A percentile compares a stretch with the other conserved stretches of the same genome.
phyloP scores from a whole-genome alignment of 2,797 vertebrate genomes.

The Chanos chanos region DNA sequence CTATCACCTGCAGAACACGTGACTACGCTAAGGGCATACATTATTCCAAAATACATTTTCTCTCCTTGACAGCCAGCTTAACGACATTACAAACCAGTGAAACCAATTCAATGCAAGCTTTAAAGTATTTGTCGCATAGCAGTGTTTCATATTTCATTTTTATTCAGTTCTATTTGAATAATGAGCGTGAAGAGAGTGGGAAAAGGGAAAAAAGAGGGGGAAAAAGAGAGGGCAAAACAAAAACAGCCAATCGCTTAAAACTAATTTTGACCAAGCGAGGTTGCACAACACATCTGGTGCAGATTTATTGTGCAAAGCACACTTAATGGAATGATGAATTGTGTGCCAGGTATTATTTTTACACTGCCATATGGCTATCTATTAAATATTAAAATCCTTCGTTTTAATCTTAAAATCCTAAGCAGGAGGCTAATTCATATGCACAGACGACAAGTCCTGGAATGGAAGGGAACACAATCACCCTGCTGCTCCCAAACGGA shows the following conservation, averaged over 20 bases:
- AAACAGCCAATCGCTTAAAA: constrained; percentile 16
- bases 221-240: constrained; percentile 18
- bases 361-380: constrained; percentile 56
- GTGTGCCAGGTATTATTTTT: constrained; percentile 41
- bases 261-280: constrained; percentile 3
- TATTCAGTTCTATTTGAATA: no score
- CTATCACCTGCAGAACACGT: no score
- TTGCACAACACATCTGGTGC: constrained; percentile 35
- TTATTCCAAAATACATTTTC: no score
- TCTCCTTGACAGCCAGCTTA: no score
- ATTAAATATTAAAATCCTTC: constrained; percentile 53
- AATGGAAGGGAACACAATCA: constrained; percentile 16
- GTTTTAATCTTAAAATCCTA: constrained; percentile 45
- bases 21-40: no score
- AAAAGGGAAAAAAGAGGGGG: no score
- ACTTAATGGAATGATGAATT: constrained; percentile 60
- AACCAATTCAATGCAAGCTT: no score
- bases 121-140: no score
- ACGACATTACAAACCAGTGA: no score
- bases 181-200: no score
- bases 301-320: constrained; percentile 28
- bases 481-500: constrained; percentile 23
- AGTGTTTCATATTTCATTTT: no score
- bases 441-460: constrained; percentile 24
- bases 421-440: constrained; percentile 25